phyloP scores from a whole-genome alignment of 2,113 vertebrate genomes.

The Heloderma charlesbogerti region DNA sequence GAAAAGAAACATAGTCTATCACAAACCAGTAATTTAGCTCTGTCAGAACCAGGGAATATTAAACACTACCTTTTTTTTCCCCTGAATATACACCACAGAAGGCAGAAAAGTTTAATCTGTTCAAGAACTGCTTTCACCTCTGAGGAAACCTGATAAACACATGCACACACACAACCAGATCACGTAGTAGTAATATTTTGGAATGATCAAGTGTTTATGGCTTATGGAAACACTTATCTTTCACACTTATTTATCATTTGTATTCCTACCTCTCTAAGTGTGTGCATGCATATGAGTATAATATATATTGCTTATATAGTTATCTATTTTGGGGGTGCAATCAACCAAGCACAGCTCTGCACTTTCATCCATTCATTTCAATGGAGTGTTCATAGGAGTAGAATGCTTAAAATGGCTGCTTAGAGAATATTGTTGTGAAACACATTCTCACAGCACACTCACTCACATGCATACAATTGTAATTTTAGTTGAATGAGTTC shows the following conservation, averaged over 20 bases:
- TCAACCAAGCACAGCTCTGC: not conserved
- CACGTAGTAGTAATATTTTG: constrained; percentile 24
- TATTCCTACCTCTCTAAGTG: not conserved
- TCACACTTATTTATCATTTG: not conserved
- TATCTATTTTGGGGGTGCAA: not conserved
- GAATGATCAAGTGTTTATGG: not conserved
- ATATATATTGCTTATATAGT: not conserved
- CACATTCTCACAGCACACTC: too few relatives aligned
- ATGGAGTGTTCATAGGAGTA: not conserved
- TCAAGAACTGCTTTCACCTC: constrained; percentile 37
- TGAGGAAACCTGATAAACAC: constrained; percentile 44
- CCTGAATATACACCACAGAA: constrained; percentile 26
- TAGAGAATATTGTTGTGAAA: not conserved
- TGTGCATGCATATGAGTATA: not conserved
- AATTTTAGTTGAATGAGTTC: not conserved
- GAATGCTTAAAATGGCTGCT: not conserved
- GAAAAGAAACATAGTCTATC: constrained; percentile 41
- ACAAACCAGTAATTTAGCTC: constrained; percentile 19
- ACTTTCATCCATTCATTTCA: not conserved
- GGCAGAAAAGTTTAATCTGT: constrained; percentile 39
- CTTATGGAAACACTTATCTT: constrained; percentile 25
- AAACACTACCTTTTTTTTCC: not conserved
- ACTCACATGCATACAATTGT: not conserved
- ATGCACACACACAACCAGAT: not conserved
- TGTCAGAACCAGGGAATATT: constrained; percentile 44